Evolutionary conservation across 2,888 invertebrate species (phyloP).

Genomic region (Drosophila paranaensis): DNA sequence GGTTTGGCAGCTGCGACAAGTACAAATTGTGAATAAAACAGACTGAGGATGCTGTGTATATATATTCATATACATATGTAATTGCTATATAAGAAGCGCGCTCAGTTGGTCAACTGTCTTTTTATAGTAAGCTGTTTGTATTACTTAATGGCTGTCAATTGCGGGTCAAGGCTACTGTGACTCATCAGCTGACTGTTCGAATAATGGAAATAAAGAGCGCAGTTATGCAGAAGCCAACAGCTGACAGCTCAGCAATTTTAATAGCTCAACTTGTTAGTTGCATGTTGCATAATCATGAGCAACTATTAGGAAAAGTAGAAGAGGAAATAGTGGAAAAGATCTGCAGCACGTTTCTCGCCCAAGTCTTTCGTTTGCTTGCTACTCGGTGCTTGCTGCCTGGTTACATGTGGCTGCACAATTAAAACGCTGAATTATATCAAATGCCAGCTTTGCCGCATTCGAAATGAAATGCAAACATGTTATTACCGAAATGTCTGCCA

Average conservation of each 20-base stretch:
- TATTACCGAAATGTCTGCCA: constrained; percentile 68
- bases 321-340: neutral
- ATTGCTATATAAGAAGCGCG: neutral
- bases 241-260: constrained; percentile 24
- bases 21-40: constrained; percentile 17
- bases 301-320: constrained; percentile 4
- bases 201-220: neutral
- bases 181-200: constrained; percentile 15
- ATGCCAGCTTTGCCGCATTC: constrained; percentile 40
- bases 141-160: constrained; percentile 54
- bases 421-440: constrained; percentile 53
- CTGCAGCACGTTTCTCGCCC: constrained; percentile 46
- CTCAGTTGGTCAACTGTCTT: constrained; percentile 21
- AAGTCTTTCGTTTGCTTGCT: constrained; percentile 45
- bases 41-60: constrained; percentile 9
- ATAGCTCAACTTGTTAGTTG: constrained; percentile 23
- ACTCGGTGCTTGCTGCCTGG: constrained; percentile 20
- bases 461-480: constrained; percentile 68
- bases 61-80: neutral
- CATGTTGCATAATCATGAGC: constrained; percentile 31
- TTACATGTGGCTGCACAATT: constrained; percentile 66
- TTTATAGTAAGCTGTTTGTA: constrained; percentile 24
- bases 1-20: constrained; percentile 37
- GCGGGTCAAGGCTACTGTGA: constrained; percentile 65
- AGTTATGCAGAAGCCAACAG: constrained; percentile 1